Percentiles rank a stretch among this genome's conserved stretches.
Conservation (phyloP, 2,113 vertebrate genomes). For the Channa argus region DNA sequence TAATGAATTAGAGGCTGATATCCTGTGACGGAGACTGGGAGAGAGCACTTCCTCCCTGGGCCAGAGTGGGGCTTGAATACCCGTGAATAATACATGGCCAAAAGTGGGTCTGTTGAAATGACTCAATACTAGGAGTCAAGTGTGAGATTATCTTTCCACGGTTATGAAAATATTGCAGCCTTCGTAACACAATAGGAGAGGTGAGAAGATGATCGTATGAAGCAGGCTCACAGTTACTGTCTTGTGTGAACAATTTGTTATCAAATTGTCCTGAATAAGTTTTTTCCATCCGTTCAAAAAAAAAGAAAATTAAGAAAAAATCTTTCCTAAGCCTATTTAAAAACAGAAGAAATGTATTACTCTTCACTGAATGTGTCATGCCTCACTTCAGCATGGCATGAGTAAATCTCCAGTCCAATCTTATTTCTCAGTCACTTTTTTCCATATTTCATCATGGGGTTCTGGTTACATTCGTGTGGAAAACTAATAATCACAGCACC, state of each 20-base stretch:
- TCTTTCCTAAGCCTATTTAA: background rate
- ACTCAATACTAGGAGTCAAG: constrained; percentile 98
- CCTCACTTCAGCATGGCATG: constrained; percentile 17
- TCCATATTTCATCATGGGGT: constrained; percentile 49
- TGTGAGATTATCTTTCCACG: constrained; percentile 96
- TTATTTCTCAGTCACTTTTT: constrained; percentile 35
- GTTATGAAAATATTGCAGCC: constrained; percentile 93
- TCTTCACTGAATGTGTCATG: background rate
- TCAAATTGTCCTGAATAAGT: constrained; percentile 20
- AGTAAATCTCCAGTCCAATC: constrained; percentile 13
- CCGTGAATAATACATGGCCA: constrained; percentile 98
- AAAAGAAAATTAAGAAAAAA: background rate
- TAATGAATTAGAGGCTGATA: constrained; percentile 99
- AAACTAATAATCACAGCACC: constrained; percentile 73
- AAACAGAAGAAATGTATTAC: background rate
- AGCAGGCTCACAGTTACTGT: constrained; percentile 20
- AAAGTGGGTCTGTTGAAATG: constrained; percentile 97
- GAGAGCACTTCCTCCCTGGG: constrained; percentile 99
- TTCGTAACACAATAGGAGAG: constrained; percentile 82
- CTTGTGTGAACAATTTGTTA: constrained; percentile 30
- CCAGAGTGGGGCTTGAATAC: constrained; percentile 97
- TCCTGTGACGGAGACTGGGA: constrained; percentile 95
- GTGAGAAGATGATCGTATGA: constrained; percentile 73
- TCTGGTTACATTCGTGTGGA: constrained; percentile 69
- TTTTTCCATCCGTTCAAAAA: background rate